These are phyloP conservation scores for Malachius bipustulatus DNA, from an alignment of 2,888 invertebrate genomes.

Conservation along the genomic window DNA sequence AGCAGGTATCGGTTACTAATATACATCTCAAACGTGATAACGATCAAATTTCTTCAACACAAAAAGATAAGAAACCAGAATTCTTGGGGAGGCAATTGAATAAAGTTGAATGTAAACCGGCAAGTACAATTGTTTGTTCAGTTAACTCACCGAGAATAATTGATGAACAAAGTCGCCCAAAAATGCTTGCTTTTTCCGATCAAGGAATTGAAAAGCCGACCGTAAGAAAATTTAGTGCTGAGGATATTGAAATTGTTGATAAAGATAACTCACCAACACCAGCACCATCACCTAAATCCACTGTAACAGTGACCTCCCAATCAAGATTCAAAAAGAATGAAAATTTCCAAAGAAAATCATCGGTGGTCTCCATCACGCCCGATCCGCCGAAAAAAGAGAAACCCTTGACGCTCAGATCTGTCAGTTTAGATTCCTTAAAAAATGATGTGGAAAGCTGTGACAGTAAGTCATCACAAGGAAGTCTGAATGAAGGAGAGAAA, in stretches of 20 bases:
- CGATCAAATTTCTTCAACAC: conserved; percentile 34
- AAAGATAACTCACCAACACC: conserved; percentile 23
- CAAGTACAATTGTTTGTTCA: conserved; percentile 52
- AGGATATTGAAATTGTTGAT: conserved; percentile 35
- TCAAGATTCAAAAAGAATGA: conserved; percentile 25
- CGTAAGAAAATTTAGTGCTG: conserved; percentile 27
- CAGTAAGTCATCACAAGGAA: conserved; percentile 25
- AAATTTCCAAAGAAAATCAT: conserved; percentile 24
- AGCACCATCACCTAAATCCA: conserved; percentile 20
- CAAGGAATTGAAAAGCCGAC: conserved; percentile 14
- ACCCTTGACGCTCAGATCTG: conserved; percentile 41
- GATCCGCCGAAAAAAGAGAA: conserved; percentile 29
- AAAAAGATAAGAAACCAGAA: conserved; percentile 45
- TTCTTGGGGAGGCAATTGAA: conserved; percentile 60
- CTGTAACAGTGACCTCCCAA: conserved; percentile 13
- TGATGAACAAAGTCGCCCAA: conserved; percentile 25
- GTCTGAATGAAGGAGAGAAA: conserved; percentile 26
- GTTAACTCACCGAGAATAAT: conserved; percentile 36
- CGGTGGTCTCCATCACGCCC: conserved; percentile 22
- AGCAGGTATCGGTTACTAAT: conserved; percentile 43
- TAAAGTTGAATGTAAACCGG: conserved; percentile 51
- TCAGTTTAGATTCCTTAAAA: conserved; percentile 41
- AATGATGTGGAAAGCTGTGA: conserved; percentile 21
- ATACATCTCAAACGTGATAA: conserved; percentile 45
- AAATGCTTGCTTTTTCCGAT: conserved; percentile 22